A percentile compares a stretch with the other conserved stretches of the same genome.
These are phyloP conservation scores for Chalcosyrphus nemorum DNA, from an alignment of 2,888 invertebrate species.

Conservation along the genomic window DNA sequence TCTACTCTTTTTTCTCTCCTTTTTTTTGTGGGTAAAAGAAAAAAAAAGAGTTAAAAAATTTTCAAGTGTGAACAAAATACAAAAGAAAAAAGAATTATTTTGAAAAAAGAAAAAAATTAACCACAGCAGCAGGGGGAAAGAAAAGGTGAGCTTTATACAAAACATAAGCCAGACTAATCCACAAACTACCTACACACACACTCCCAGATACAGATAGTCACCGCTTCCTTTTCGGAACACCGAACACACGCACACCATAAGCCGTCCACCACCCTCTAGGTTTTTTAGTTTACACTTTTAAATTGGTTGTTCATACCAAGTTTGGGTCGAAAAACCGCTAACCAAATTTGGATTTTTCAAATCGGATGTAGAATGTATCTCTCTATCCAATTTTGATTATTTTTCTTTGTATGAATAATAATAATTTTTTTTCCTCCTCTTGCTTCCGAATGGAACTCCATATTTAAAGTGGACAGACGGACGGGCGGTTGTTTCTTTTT, in stretches of 20 bases:
- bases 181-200: conserved; percentile 42
- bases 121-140: background rate
- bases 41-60: conserved; percentile 16
- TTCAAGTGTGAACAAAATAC: background rate
- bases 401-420: conserved; percentile 24
- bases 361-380: conserved; percentile 67
- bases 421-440: background rate
- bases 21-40: background rate
- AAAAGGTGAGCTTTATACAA: conserved; percentile 55
- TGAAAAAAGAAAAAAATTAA: too few relatives aligned
- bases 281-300: conserved; percentile 51
- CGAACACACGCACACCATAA: background rate
- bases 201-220: conserved; percentile 22
- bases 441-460: conserved; percentile 40
- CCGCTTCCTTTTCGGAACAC: conserved; percentile 27
- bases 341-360: conserved; percentile 68
- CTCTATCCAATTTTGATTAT: conserved; percentile 9
- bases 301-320: conserved; percentile 61
- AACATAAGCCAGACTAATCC: conserved; percentile 64
- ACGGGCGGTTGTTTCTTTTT: background rate
- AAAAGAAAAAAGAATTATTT: conserved; percentile 1
- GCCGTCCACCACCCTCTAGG: conserved; percentile 21
- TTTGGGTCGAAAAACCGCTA: conserved; percentile 23
- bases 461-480: conserved; percentile 26
- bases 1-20: background rate